Conservation (phyloP, 2,888 invertebrate species). For the Tolmerus cingulatus region DNA sequence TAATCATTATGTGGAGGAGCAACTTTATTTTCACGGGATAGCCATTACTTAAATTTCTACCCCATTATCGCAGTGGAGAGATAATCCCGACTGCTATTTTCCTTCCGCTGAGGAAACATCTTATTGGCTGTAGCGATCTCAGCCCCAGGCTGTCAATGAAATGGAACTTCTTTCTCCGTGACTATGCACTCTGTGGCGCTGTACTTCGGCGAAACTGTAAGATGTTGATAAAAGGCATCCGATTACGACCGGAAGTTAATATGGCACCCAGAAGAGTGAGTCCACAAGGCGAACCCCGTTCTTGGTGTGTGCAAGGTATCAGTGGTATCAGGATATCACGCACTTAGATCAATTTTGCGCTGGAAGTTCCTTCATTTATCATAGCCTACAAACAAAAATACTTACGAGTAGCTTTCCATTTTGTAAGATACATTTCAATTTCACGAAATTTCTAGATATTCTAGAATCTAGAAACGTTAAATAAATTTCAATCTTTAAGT, state of each 20-base stretch:
- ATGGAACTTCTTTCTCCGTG: neutral
- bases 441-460: neutral
- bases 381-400: neutral
- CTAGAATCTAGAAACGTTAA: neutral
- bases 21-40: neutral
- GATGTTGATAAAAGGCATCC: constrained; percentile 7
- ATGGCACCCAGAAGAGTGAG: neutral
- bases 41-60: neutral
- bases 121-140: neutral
- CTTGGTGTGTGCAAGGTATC: neutral
- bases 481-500: neutral
- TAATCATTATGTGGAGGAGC: neutral
- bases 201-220: neutral
- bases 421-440: neutral
- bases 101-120: neutral
- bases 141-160: neutral
- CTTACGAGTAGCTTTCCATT: neutral
- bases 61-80: neutral
- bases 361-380: constrained; percentile 17
- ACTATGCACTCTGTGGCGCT: neutral
- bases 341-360: constrained; percentile 24
- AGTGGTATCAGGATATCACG: neutral
- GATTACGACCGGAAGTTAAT: constrained; percentile 25
- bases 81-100: neutral
- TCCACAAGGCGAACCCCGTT: neutral